These are phyloP conservation scores for Pherbina coryleti DNA, from an alignment of 2,888 invertebrate genomes.

Conservation along the genomic window DNA sequence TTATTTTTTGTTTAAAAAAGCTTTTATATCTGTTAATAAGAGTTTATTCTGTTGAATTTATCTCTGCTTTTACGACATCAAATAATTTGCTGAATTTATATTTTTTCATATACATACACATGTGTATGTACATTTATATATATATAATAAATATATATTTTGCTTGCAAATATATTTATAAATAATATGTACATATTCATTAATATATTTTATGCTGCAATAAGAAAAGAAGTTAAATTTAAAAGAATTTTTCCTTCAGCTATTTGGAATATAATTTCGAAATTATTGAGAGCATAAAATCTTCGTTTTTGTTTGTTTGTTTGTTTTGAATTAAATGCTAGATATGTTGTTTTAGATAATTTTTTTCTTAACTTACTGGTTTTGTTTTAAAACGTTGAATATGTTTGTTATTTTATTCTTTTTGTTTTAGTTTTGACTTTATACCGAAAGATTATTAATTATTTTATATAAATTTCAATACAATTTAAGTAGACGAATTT, in stretches of 20 bases:
- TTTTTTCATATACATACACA: background rate
- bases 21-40: background rate
- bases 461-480: background rate
- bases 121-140: background rate
- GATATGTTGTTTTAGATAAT: slow-evolving; percentile 12
- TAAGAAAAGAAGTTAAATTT: background rate
- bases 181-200: no score
- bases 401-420: slow-evolving; percentile 12
- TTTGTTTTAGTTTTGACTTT: background rate
- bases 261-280: background rate
- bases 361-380: background rate
- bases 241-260: background rate
- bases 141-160: no score
- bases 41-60: background rate
- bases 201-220: background rate
- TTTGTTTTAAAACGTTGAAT: slow-evolving; percentile 12
- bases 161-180: no score
- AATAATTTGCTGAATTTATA: background rate
- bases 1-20: background rate
- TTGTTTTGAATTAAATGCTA: background rate
- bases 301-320: background rate
- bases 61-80: slow-evolving; percentile 9
- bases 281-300: background rate
- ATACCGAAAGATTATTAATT: background rate
- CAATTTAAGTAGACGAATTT: slow-evolving; percentile 8